Conservation (phyloP, 1,140 invertebrate genomes). For the Gyrodactylus salaris region DNA sequence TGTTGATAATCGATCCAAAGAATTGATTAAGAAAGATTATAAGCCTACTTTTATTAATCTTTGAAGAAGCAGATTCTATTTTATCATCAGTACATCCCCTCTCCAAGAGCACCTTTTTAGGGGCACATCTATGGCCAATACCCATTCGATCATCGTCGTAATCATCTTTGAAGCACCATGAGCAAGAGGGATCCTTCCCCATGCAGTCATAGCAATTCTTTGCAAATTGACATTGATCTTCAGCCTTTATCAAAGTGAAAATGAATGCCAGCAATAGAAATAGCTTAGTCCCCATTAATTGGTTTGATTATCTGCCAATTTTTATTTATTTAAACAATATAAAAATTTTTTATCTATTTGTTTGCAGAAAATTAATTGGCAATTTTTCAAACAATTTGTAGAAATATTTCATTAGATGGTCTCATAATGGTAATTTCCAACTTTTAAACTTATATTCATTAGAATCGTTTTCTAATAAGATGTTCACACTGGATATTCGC, state of each 20-base stretch:
- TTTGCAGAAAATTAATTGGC: too few relatives aligned
- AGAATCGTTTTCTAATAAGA: background rate
- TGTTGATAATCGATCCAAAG: background rate
- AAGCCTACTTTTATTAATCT: conserved; percentile 5
- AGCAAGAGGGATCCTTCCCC: background rate
- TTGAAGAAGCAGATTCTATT: conserved; percentile 15
- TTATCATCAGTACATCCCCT: background rate
- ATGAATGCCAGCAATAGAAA: background rate
- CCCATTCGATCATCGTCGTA: background rate
- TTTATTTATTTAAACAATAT: too few relatives aligned
- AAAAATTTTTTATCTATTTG: too few relatives aligned
- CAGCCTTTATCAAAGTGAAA: background rate
- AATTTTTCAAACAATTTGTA: too few relatives aligned
- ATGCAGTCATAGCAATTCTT: conserved; percentile 1
- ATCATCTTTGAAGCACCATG: background rate
- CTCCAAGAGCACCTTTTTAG: background rate
- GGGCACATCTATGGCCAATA: background rate
- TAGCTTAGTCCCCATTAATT: background rate
- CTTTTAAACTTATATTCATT: background rate
- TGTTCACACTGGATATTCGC: background rate
- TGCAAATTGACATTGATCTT: background rate
- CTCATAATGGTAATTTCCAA: too few relatives aligned
- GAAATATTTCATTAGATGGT: too few relatives aligned
- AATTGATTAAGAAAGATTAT: conserved; percentile 8
- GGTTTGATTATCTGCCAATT: too few relatives aligned